Conservation (phyloP, 2,797 vertebrate species). For the Australoheros facetus region DNA sequence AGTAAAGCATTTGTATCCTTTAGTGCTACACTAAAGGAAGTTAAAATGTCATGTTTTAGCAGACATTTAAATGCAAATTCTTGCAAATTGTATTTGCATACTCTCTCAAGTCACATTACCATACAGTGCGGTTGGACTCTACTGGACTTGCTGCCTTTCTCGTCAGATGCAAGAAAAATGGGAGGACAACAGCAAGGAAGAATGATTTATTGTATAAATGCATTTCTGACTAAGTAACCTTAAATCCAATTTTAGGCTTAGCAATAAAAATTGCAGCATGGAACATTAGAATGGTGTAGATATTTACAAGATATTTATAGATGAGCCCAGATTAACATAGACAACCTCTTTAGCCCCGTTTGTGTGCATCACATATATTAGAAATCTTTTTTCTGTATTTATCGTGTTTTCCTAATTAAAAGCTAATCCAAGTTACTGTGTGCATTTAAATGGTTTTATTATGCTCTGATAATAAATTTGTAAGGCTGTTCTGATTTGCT, state of each 20-base stretch:
- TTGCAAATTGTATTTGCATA: slow-evolving; percentile 55
- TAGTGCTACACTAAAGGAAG: slow-evolving; percentile 25
- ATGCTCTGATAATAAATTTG: not conserved
- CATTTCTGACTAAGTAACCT: not conserved
- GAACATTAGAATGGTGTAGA: not conserved
- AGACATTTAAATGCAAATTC: slow-evolving; percentile 56
- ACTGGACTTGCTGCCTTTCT: slow-evolving; percentile 35
- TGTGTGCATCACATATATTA: too few species aligned
- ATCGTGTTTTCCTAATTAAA: not conserved
- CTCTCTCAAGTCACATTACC: slow-evolving; percentile 22
- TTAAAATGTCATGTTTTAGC: slow-evolving; percentile 28
- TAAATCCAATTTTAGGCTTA: not conserved
- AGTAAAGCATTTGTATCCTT: slow-evolving; percentile 26
- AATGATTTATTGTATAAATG: not conserved
- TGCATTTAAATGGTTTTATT: not conserved
- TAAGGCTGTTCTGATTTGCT: too few species aligned
- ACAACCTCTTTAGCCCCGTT: not conserved
- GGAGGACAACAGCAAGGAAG: slow-evolving; percentile 10
- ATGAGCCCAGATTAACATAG: not conserved
- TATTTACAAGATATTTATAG: not conserved
- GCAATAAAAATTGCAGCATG: not conserved
- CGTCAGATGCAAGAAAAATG: slow-evolving; percentile 17
- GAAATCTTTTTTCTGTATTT: too few species aligned
- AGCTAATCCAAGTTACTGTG: not conserved
- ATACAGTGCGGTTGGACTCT: slow-evolving; percentile 13